Conservation (phyloP, 2,888 invertebrate genomes). For the Hirtodrosophila alboralis region DNA sequence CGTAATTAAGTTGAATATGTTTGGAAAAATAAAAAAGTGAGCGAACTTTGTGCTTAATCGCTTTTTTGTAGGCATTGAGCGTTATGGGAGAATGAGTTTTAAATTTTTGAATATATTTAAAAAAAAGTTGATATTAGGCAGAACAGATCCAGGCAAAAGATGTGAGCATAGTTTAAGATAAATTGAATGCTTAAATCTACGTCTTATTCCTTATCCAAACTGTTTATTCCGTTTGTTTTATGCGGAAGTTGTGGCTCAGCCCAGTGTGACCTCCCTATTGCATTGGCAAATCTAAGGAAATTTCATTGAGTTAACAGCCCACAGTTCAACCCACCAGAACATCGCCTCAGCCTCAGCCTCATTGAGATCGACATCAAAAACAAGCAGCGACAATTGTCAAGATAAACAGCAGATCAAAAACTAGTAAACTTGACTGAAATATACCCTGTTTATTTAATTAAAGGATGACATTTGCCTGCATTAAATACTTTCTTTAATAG, state of each 20-base stretch:
- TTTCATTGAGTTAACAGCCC: constrained; percentile 37
- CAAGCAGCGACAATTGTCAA: constrained; percentile 29
- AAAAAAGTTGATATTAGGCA: too few relatives aligned
- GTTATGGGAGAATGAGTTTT: constrained; percentile 64
- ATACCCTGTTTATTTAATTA: too few relatives aligned
- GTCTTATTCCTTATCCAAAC: too few relatives aligned
- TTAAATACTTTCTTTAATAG: too few relatives aligned
- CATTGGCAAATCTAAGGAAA: constrained; percentile 45
- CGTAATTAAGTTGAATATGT: constrained; percentile 59
- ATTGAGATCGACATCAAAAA: constrained; percentile 21
- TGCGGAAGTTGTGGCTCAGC: constrained; percentile 23
- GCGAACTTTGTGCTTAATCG: constrained; percentile 31
- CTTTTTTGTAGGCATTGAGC: constrained; percentile 25
- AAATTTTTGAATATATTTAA: too few relatives aligned
- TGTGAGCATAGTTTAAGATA: too few relatives aligned
- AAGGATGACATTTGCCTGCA: too few relatives aligned
- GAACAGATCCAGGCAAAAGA: constrained; percentile 4
- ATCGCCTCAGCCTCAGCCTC: constrained; percentile 28
- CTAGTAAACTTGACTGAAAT: too few relatives aligned
- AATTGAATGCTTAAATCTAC: too few relatives aligned
- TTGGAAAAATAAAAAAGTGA: constrained; percentile 34
- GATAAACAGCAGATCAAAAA: constrained; percentile 38
- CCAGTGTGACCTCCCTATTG: background rate
- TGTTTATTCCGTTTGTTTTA: background rate
- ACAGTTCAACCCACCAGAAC: constrained; percentile 26